Conservation (phyloP, 1,140 invertebrate genomes). For the Meloidogyne hapla region DNA sequence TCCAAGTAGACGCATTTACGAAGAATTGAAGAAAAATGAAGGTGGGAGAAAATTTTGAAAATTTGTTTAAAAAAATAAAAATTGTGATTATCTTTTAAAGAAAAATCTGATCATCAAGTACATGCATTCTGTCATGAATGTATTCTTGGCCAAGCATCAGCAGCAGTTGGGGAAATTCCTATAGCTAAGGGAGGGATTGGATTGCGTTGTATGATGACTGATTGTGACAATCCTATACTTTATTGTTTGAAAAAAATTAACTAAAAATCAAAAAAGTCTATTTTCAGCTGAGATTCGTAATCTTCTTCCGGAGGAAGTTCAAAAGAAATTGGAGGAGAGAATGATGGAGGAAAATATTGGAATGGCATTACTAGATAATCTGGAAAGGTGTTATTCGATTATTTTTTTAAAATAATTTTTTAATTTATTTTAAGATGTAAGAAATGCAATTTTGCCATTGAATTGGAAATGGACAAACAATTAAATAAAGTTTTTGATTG, state of each 20-base stretch:
- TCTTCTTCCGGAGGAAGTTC: conserved; percentile 27
- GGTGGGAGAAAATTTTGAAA: too few relatives aligned
- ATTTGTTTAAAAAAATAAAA: too few relatives aligned
- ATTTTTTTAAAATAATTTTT: not conserved
- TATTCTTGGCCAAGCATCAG: conserved; percentile 15
- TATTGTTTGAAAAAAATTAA: conserved; percentile 19
- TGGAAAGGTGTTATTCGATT: conserved; percentile 31
- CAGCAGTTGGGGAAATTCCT: conserved; percentile 31
- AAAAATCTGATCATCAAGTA: too few relatives aligned
- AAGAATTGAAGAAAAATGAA: too few relatives aligned
- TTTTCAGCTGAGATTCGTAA: conserved; percentile 38
- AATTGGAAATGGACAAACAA: conserved; percentile 1
- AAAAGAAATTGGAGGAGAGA: conserved; percentile 34
- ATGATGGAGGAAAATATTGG: conserved; percentile 42
- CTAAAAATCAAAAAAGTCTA: not conserved
- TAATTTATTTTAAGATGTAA: conserved; percentile 12
- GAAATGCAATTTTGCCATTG: conserved; percentile 26
- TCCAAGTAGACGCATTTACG: too few relatives aligned
- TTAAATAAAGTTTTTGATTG: conserved; percentile 13
- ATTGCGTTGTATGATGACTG: conserved; percentile 22
- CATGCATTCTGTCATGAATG: conserved; percentile 29
- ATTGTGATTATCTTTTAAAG: not conserved
- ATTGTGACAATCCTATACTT: conserved; percentile 32
- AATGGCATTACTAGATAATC: conserved; percentile 28
- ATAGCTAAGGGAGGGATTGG: conserved; percentile 30